phyloP scores from a whole-genome alignment of 2,888 invertebrate genomes.

The Spilosoma lubricipeda region DNA sequence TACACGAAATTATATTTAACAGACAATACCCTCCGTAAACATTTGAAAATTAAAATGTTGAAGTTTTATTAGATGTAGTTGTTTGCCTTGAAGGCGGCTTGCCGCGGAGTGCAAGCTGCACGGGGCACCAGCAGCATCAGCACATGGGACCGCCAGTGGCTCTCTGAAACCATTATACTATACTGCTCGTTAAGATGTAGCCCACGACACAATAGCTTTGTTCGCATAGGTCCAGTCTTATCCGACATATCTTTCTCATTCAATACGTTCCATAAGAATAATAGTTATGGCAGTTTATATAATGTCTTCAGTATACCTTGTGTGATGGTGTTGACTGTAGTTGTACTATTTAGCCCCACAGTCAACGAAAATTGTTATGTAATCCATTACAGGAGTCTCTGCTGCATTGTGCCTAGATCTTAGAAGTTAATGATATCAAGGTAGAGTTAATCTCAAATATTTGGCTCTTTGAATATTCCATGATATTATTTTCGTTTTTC shows the following conservation, averaged over 20 bases:
- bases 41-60: conserved; percentile 75
- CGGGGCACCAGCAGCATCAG: conserved; percentile 72
- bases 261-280: conserved; percentile 48
- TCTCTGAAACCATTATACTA: conserved; percentile 70
- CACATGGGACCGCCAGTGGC: conserved; percentile 62
- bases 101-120: conserved; percentile 70
- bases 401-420: conserved; percentile 87
- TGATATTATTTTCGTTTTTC: conserved; percentile 86
- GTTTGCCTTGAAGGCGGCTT: conserved; percentile 79
- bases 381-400: conserved; percentile 86
- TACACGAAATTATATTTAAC: conserved; percentile 82
- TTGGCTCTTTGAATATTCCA: conserved; percentile 87
- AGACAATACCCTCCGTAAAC: conserved; percentile 86
- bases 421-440: conserved; percentile 86
- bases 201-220: conserved; percentile 49
- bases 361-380: conserved; percentile 86
- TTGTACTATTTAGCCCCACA: conserved; percentile 79
- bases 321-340: conserved; percentile 78
- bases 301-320: conserved; percentile 71
- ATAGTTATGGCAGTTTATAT: conserved; percentile 65
- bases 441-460: conserved; percentile 86
- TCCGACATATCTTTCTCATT: conserved; percentile 54
- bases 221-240: conserved; percentile 51
- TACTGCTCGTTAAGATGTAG: conserved; percentile 58
- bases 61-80: conserved; percentile 84